Evolutionary conservation across 2,888 invertebrate species (phyloP).

Genomic region (Drosophila anceps): DNA sequence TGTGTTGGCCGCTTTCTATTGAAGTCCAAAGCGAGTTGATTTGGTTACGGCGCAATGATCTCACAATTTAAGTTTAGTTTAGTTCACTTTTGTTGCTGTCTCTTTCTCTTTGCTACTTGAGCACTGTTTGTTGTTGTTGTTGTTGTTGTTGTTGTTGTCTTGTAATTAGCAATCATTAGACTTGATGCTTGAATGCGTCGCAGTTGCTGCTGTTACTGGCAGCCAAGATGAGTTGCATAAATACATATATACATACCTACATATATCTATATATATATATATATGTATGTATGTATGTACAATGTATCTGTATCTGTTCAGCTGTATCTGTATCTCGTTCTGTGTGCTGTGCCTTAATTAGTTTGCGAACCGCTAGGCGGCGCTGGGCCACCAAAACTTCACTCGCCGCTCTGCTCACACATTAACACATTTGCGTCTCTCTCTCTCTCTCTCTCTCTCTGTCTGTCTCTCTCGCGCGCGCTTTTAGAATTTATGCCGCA

Average conservation of each 20-base stretch:
- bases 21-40: constrained; percentile 40
- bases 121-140: constrained; percentile 33
- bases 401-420: constrained; percentile 67
- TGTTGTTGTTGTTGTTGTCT: constrained; percentile 44
- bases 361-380: constrained; percentile 75
- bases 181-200: constrained; percentile 76
- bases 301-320: background rate
- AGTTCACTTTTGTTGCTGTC: constrained; percentile 12
- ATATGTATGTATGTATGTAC: background rate
- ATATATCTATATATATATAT: background rate
- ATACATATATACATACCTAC: constrained; percentile 4
- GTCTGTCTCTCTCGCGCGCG: background rate
- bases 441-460: constrained; percentile 17
- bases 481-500: constrained; percentile 43
- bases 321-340: constrained; percentile 48
- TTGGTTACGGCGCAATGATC: constrained; percentile 72
- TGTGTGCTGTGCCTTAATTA: constrained; percentile 71
- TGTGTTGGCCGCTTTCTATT: constrained; percentile 45
- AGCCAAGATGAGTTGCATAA: constrained; percentile 55
- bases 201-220: constrained; percentile 37
- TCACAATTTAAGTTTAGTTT: constrained; percentile 45
- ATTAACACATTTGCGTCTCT: constrained; percentile 80
- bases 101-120: background rate
- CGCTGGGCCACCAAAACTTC: constrained; percentile 39
- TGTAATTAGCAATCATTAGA: constrained; percentile 79